Conservation (phyloP, 2,113 vertebrate genomes). For the Cyprinodon brontotheroides region DNA sequence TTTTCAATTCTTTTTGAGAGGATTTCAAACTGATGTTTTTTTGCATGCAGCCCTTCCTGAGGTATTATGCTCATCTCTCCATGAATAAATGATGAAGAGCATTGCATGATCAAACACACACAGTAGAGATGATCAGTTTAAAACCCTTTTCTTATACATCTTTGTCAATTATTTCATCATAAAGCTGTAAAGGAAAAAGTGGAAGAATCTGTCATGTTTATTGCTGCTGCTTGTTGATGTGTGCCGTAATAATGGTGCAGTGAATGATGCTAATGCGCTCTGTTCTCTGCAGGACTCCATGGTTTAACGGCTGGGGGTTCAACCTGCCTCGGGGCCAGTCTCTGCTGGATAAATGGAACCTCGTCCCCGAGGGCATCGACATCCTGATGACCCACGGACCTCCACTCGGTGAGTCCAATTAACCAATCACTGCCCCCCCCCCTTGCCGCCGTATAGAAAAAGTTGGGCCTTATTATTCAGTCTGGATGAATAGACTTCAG, state of each 20-base stretch:
- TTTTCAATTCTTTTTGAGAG: not conserved
- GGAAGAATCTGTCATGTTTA: not conserved
- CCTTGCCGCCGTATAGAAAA: constrained; percentile 38
- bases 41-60: not conserved
- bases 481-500: constrained; percentile 18
- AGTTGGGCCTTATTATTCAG: constrained; percentile 44
- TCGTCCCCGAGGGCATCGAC: constrained; percentile 95
- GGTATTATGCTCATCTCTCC: not conserved
- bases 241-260: not conserved
- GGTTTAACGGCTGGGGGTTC: constrained; percentile 99
- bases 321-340: constrained; percentile 98
- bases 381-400: constrained; percentile 99
- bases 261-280: constrained; percentile 19
- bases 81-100: not conserved
- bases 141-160: not conserved
- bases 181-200: not conserved
- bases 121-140: constrained; percentile 1
- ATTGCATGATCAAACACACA: not conserved
- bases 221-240: constrained; percentile 14
- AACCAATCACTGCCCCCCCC: constrained; percentile 58
- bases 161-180: not conserved
- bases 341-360: constrained; percentile 98
- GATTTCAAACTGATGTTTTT: no score
- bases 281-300: constrained; percentile 89
- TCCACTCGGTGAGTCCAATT: constrained; percentile 90